A percentile compares a stretch with the other conserved stretches of the same genome.
phyloP scores from a whole-genome alignment of 2,113 vertebrate genomes.

The Caranx melampygus region DNA sequence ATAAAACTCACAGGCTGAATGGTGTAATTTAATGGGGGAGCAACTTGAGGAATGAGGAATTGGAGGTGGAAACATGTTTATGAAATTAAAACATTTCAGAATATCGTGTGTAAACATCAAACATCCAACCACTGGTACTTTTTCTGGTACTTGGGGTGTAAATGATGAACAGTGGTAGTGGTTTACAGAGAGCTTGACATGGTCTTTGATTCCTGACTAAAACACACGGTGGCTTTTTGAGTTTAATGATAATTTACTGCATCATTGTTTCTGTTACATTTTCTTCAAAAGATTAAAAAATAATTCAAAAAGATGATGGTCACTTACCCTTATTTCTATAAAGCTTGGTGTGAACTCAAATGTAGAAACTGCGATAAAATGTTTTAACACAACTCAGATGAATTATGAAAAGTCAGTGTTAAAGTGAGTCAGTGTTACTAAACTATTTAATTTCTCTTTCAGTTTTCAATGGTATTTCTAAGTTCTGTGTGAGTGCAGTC shows the following conservation, averaged over 20 bases:
- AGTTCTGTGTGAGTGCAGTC: not conserved
- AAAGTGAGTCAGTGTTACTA: no score
- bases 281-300: not conserved
- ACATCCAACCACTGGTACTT: not conserved
- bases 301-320: not conserved
- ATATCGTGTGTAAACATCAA: not conserved
- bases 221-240: not conserved
- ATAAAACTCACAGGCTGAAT: conserved; percentile 33
- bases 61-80: conserved; percentile 11
- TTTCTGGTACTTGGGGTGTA: conserved; percentile 2
- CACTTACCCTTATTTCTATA: not conserved
- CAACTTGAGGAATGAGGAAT: conserved; percentile 29
- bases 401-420: not conserved
- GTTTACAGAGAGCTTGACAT: not conserved
- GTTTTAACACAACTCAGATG: not conserved
- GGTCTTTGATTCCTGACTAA: not conserved
- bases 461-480: no score
- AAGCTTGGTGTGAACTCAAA: not conserved
- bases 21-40: conserved; percentile 25
- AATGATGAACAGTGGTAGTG: not conserved
- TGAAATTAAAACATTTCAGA: conserved; percentile 26
- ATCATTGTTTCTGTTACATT: not conserved
- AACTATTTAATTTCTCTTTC: no score
- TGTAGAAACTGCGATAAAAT: not conserved
- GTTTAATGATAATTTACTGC: not conserved